Base-by-base conservation (phyloP, 2,113 vertebrate genomes). In the Hoplias malabaricus region DNA sequence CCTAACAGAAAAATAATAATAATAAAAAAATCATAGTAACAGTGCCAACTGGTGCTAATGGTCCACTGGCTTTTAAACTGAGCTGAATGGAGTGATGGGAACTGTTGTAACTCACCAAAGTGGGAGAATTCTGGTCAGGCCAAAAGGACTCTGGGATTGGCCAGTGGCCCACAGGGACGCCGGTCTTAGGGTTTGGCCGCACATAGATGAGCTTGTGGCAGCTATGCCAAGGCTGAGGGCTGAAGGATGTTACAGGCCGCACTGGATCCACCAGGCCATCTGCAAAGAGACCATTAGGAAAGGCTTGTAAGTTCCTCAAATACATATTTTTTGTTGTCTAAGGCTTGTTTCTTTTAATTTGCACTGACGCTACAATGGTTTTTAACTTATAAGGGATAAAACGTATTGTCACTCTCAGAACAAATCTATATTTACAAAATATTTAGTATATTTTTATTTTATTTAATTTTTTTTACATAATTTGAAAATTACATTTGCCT, bases 161-260 rank as follows among this genome's bases (percentile, higher is more conserved):
- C 97, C 97, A 99, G 57, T 99, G 97, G 57, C 97, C 96, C 71
- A 99, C 93, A 69, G 97, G 97, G 81, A 99, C 96, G 4, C 97
- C 97, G 0, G 97, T 98, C 92, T 99, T 99, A 75, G 95, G 97
- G 84, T 99, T 99, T 14, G 97, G 96, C 75, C 96, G 92, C 67
- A 99, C 96, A 65, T 99, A 99, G 84, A 99, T 98, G 79, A 99
- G 96, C 87, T 96, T 98, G 87, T 97, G 96, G 90, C 97, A 98
- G 84, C 94, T 97, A 87, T 99, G 96, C 97, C 97, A 99, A 57
- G 93, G 93, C 53, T 98, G 96, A 0, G 91, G 87, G 87, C 93
- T 79, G 21, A 82, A 84, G 23, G 80, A 79, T 4, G 56, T 46
- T 38, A 79, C 34, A 5, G 83, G 80, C 16, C 83, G 80, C 19